These are phyloP conservation scores for Trinectes maculatus DNA, from an alignment of 2,113 vertebrate genomes.

Conservation along the genomic window DNA sequence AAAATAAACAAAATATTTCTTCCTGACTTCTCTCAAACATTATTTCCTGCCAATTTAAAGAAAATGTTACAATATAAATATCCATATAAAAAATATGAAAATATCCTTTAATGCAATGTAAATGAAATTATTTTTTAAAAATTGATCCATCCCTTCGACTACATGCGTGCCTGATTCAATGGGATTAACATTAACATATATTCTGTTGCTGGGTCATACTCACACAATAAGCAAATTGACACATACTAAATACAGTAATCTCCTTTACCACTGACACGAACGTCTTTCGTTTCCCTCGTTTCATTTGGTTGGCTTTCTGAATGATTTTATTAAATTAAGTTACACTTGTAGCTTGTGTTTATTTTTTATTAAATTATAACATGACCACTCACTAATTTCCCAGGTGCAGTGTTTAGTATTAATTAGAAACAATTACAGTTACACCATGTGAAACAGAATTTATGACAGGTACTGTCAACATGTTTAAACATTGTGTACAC, in stretches of 20 bases:
- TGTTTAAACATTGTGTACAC: slow-evolving; percentile 13
- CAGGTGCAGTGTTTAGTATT: neutral
- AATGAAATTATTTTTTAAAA: neutral
- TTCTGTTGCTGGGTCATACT: neutral
- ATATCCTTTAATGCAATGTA: slow-evolving; percentile 8
- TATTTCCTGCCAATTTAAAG: no score
- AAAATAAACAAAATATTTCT: no score
- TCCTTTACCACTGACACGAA: neutral
- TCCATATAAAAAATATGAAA: neutral
- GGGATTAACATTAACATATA: slow-evolving; percentile 1
- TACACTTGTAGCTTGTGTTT: slow-evolving; percentile 10
- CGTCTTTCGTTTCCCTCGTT: neutral
- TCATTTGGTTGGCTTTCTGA: no score
- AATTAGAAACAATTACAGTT: neutral
- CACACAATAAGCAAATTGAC: neutral
- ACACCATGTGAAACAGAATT: neutral
- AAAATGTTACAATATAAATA: no score
- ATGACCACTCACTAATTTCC: neutral
- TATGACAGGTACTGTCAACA: neutral
- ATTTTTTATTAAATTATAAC: neutral
- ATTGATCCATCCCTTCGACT: neutral
- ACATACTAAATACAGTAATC: slow-evolving; percentile 1
- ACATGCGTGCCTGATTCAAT: no score
- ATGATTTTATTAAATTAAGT: no score
- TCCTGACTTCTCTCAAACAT: no score